A percentile compares a stretch with the other conserved stretches of the same genome.
phyloP scores from a whole-genome alignment of 1,140 invertebrate genomes.

The Octopus bimaculoides region DNA sequence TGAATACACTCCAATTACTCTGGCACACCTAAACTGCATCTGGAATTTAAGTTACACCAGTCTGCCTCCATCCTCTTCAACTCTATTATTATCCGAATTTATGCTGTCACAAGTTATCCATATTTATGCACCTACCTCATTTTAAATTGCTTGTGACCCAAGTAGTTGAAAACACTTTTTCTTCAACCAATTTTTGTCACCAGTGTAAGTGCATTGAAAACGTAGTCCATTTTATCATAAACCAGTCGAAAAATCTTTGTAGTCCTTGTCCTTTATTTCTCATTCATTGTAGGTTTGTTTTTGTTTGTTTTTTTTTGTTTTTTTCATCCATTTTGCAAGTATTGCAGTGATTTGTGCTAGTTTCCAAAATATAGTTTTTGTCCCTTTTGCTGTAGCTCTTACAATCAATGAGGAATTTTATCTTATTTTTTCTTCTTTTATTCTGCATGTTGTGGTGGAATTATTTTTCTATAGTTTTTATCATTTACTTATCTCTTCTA shows the following conservation, averaged over 20 bases:
- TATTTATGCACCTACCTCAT: not conserved
- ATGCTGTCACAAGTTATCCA: not conserved
- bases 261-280: slow-evolving; percentile 5
- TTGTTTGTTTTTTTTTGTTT: no score
- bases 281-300: not conserved
- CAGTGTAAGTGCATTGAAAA: not conserved
- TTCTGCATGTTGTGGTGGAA: not conserved
- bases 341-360: not conserved
- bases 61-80: slow-evolving; percentile 6
- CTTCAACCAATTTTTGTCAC: not conserved
- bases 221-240: not conserved
- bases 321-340: not conserved
- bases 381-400: not conserved
- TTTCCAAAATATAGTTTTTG: not conserved
- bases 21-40: not conserved
- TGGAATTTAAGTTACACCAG: slow-evolving; percentile 6
- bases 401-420: not conserved
- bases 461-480: no score
- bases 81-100: not conserved
- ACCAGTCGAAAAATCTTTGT: not conserved
- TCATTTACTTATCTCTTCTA: no score
- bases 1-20: slow-evolving; percentile 1
- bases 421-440: not conserved
- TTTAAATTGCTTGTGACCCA: slow-evolving; percentile 1
- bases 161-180: slow-evolving; percentile 9